Evolutionary conservation across 2,888 invertebrate genomes (phyloP), one percentile per base, ranked within the genome.

Genomic region (Brachynemurus nebulosus): DNA sequence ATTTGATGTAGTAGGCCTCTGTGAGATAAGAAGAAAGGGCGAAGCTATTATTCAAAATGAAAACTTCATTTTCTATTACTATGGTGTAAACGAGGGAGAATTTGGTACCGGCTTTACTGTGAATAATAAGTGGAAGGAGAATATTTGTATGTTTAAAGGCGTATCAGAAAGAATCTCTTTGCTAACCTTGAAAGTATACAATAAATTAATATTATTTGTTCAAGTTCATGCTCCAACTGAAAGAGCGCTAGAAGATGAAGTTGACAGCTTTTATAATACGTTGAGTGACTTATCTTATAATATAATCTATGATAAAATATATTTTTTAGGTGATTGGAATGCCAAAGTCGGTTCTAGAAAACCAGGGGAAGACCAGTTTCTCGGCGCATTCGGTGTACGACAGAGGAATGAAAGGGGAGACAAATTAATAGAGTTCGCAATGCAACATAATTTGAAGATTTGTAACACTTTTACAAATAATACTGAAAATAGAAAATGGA

Each of bases 361-460:
- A 34, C 12, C 6, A 12, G n/a, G 34, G 5, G 34, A 34, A 7
- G 34, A 34, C 5, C 7, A n/a, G 12, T 12, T n/a, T 9, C 6
- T 8, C 7, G 34, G n/a, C 7, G 5, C n/a, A 35, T 11, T 50
- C 17, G 53, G 52, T 11, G 48, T 51, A 14, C 51, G 52, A 1
- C 34, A 21, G 21, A 51, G 54, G 47, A 56, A 55, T 34, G 25
- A 46, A 6, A 51, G 52, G 50, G 52, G 53, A 9, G 46, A 53
- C 18, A 51, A 40, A 47, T 45, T 54, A 6, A 45, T 55, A 8
- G 44, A 54, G 1, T 54, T 45, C 38, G 52, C 53, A 2, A 21
- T 17, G 7, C 51, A 53, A 53, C 39, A 54, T 19, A 48, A 52
- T 8, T 18, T 53, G 7, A 20, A 50, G 9, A 52, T 54, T 3